These are phyloP conservation scores for Porites evermanni DNA, from an alignment of 92 coral and sea anemone genomes.

Conservation along the genomic window DNA sequence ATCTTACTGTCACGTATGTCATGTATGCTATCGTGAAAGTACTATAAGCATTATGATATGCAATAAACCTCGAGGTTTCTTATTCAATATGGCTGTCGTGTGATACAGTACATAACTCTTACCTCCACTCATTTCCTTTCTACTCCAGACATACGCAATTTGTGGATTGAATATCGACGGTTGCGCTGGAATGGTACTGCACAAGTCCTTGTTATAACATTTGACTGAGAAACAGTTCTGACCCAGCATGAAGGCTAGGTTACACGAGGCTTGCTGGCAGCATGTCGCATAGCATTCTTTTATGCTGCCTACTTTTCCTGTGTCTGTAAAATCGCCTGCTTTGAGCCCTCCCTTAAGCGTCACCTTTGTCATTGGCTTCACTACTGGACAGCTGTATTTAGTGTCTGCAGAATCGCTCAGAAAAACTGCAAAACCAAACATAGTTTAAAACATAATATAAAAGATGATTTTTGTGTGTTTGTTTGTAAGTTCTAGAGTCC, in stretches of 20 bases:
- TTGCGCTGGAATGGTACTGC: conserved; percentile 95
- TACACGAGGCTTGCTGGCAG: conserved; percentile 87
- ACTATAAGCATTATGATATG: too few relatives aligned
- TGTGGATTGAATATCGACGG: conserved; percentile 99
- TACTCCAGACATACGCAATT: conserved; percentile 90
- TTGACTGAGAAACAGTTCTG: conserved; percentile 98
- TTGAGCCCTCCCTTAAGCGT: conserved; percentile 98
- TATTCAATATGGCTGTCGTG: too few relatives aligned
- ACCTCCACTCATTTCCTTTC: conserved; percentile 62
- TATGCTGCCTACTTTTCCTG: conserved; percentile 94
- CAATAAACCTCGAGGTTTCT: too few relatives aligned
- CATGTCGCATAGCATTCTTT: conserved; percentile 96
- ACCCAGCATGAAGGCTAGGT: conserved; percentile 97
- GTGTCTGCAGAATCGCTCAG: conserved; percentile 69
- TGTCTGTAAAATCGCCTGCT: conserved; percentile 98
- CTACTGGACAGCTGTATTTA: conserved; percentile 76
- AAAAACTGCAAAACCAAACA: conserved; percentile 58
- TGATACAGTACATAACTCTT: not conserved
- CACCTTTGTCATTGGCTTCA: conserved; percentile 89
- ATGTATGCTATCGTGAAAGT: too few relatives aligned
- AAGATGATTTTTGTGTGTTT: too few relatives aligned
- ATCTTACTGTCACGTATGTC: too few relatives aligned
- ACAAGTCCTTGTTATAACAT: conserved; percentile 86
- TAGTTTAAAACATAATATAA: too few relatives aligned
- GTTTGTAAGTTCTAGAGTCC: not conserved